Evolutionary conservation across 2,888 invertebrate species (phyloP).

Genomic region (Tribolium freemani): DNA sequence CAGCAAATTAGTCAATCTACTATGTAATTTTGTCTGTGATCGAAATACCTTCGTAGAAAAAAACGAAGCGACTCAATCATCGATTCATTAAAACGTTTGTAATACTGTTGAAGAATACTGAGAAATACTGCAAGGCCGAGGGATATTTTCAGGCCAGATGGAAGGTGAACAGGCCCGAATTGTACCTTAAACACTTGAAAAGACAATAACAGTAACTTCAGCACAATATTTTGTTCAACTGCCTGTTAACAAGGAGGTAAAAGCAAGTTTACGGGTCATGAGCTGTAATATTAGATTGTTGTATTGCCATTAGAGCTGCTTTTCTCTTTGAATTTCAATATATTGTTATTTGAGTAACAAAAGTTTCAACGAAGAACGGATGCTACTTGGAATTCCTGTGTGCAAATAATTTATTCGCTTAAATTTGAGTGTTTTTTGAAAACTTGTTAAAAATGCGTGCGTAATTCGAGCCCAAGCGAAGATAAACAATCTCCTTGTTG

Average conservation of each 20-base stretch:
- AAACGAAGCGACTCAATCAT: conserved; percentile 4
- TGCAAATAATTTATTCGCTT: conserved; percentile 5
- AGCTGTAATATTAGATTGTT: background rate
- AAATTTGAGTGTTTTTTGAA: conserved; percentile 6
- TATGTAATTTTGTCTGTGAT: conserved; percentile 2
- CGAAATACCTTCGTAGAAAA: background rate
- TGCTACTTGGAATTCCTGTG: background rate
- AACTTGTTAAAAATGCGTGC: no score
- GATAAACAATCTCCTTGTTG: no score
- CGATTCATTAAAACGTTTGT: conserved; percentile 2
- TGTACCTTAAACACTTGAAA: background rate
- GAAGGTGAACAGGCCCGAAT: background rate
- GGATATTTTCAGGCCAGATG: background rate
- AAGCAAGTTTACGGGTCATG: background rate
- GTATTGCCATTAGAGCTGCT: background rate
- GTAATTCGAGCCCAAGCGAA: no score
- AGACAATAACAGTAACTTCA: background rate
- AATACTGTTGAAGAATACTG: conserved; percentile 4
- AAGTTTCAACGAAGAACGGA: background rate
- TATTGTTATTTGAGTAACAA: background rate
- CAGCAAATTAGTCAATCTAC: conserved; percentile 10
- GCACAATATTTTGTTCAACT: background rate
- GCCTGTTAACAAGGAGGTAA: background rate
- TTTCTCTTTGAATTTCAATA: no score
- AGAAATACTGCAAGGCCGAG: conserved; percentile 16